Percentiles rank a stretch among this genome's conserved stretches.
These are phyloP conservation scores for Oreotrochilus melanogaster DNA, from an alignment of 2,113 vertebrate species.

Conservation along the genomic window DNA sequence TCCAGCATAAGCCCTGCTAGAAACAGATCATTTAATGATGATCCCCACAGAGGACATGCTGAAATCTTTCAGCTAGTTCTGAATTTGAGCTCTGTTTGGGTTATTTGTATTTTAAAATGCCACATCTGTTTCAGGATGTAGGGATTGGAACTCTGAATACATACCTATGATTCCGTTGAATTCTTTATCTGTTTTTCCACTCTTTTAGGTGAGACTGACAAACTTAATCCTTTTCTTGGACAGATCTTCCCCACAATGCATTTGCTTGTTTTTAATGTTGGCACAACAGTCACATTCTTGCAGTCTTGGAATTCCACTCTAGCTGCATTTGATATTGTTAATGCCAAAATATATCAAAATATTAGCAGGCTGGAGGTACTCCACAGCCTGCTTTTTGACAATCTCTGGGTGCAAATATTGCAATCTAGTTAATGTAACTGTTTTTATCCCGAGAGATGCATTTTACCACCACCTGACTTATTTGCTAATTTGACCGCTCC, in stretches of 20 bases:
- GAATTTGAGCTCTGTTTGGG: background rate
- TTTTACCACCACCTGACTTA: conserved; percentile 22
- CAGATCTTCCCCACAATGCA: background rate
- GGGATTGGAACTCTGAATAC: background rate
- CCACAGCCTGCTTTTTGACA: background rate
- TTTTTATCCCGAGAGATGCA: background rate
- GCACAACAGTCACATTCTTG: background rate
- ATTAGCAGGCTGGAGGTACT: background rate
- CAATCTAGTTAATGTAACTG: background rate
- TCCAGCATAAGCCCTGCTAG: background rate
- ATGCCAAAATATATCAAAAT: background rate
- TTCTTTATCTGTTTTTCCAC: background rate
- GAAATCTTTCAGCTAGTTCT: background rate
- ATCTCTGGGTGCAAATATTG: background rate
- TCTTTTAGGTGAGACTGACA: background rate
- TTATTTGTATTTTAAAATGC: background rate
- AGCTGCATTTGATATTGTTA: background rate
- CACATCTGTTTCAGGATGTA: background rate
- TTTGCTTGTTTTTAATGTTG: background rate
- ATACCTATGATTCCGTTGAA: background rate
- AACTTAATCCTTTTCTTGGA: background rate
- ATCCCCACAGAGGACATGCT: background rate
- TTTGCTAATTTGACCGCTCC: background rate
- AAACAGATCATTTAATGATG: background rate
- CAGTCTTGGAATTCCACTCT: background rate